Conservation (phyloP, 2,888 invertebrate genomes). For the Heliconius ethilla region DNA sequence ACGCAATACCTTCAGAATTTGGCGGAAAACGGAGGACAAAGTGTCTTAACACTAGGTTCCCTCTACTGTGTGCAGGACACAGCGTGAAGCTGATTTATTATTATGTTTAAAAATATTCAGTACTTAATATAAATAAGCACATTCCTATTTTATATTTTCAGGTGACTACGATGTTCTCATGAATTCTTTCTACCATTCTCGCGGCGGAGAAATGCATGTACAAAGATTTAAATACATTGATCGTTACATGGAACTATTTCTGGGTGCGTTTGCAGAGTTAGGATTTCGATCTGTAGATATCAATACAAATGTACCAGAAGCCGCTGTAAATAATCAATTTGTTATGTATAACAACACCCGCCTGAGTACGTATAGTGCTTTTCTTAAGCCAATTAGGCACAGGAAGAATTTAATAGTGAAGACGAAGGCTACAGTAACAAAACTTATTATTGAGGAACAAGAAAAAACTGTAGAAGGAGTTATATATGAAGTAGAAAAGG, state of each 20-base stretch:
- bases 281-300: constrained; percentile 71
- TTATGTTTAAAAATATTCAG: neutral
- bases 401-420: constrained; percentile 71
- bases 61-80: too few relatives aligned
- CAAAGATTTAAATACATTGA: constrained; percentile 74
- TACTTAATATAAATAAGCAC: neutral
- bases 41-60: too few relatives aligned
- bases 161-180: constrained; percentile 76
- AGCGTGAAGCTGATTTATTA: neutral
- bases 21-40: too few relatives aligned
- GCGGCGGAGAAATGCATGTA: constrained; percentile 74
- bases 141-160: constrained; percentile 50
- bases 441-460: constrained; percentile 67
- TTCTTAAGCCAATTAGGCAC: constrained; percentile 68
- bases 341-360: constrained; percentile 72
- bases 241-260: constrained; percentile 69
- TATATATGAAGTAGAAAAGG: constrained; percentile 70
- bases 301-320: constrained; percentile 72
- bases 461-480: constrained; percentile 72
- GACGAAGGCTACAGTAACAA: constrained; percentile 71
- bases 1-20: too few relatives aligned
- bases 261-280: constrained; percentile 70
- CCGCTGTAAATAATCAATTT: constrained; percentile 73
- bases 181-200: constrained; percentile 74
- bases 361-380: constrained; percentile 72